Percentiles rank a stretch among this genome's conserved stretches.
These are phyloP conservation scores for Anguilla obscura DNA, from an alignment of 2,797 vertebrate species.

Conservation along the genomic window DNA sequence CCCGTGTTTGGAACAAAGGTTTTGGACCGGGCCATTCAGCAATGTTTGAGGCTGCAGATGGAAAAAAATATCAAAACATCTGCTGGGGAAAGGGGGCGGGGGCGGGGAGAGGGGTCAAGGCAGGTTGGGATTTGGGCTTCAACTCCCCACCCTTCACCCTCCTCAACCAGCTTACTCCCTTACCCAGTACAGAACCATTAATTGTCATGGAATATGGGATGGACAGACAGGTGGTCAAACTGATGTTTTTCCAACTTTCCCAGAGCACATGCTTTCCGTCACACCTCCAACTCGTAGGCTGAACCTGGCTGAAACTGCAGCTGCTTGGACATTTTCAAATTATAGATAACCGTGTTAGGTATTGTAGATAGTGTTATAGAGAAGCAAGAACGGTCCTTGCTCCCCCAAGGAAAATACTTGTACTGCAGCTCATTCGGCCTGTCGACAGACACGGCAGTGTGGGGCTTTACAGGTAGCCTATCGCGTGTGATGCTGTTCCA, in stretches of 20 bases:
- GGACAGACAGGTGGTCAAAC: background rate
- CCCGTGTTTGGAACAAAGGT: constrained; percentile 25
- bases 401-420: constrained; percentile 7
- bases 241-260: background rate
- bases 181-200: background rate
- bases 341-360: background rate
- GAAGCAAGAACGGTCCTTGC: background rate
- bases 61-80: background rate
- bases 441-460: background rate
- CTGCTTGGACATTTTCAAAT: background rate
- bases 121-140: background rate
- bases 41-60: background rate
- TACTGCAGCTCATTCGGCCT: background rate
- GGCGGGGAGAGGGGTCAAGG: background rate
- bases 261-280: background rate
- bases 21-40: background rate
- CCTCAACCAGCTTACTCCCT: background rate
- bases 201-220: background rate
- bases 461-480: background rate
- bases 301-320: background rate
- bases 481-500: background rate
- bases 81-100: background rate
- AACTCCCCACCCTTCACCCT: background rate
- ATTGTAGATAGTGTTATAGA: background rate
- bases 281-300: background rate